Conservation (phyloP, 1,140 invertebrate genomes). For the Drosophila arizonae region DNA sequence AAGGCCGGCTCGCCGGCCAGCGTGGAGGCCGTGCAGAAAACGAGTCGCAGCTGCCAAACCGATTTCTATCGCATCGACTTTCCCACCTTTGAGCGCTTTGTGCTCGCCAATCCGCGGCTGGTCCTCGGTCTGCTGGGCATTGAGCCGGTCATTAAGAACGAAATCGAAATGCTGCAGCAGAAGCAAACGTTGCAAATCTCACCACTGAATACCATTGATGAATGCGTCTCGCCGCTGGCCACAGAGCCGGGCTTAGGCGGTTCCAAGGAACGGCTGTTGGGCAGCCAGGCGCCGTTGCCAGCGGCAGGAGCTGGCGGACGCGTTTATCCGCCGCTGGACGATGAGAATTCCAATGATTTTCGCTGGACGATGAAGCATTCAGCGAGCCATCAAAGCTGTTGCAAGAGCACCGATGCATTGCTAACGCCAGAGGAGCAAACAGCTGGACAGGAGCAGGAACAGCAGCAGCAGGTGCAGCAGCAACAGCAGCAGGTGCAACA, state of each 20-base stretch:
- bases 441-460: slow-evolving; percentile 1
- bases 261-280: slow-evolving; percentile 62
- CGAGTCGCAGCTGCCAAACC: slow-evolving; percentile 69
- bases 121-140: slow-evolving; percentile 79
- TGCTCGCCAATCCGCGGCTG: slow-evolving; percentile 77
- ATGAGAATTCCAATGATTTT: slow-evolving; percentile 79
- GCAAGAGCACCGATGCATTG: slow-evolving; percentile 76
- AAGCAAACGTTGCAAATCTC: slow-evolving; percentile 76
- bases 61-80: slow-evolving; percentile 80
- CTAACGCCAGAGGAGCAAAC: slow-evolving; percentile 54
- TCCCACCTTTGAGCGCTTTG: slow-evolving; percentile 74
- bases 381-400: slow-evolving; percentile 71
- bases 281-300: background rate
- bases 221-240: slow-evolving; percentile 68
- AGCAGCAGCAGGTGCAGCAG: slow-evolving; percentile 7
- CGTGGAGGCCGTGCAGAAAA: slow-evolving; percentile 38
- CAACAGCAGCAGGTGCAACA: slow-evolving; percentile 8
- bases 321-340: slow-evolving; percentile 64
- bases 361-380: slow-evolving; percentile 79
- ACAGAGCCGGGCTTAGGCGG: slow-evolving; percentile 44
- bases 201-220: slow-evolving; percentile 75
- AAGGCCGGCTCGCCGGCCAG: slow-evolving; percentile 44
- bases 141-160: slow-evolving; percentile 69
- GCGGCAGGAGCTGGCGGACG: slow-evolving; percentile 22
- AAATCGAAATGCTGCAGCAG: slow-evolving; percentile 78